A percentile compares a stretch with the other conserved stretches of the same genome.
These are phyloP conservation scores for Stenotaenia linearis DNA, from an alignment of 2,888 invertebrate species.

Conservation along the genomic window DNA sequence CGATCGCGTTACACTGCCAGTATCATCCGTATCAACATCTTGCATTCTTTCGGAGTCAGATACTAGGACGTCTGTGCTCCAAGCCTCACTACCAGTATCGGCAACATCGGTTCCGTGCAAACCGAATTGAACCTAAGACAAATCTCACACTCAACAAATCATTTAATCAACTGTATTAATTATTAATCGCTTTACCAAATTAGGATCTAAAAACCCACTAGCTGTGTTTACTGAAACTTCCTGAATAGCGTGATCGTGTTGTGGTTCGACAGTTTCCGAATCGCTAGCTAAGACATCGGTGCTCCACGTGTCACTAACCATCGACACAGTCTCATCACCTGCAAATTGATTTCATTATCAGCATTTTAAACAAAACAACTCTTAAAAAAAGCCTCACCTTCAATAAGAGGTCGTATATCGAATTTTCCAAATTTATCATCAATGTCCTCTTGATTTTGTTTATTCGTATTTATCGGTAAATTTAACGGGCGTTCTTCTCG, in stretches of 20 bases:
- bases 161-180: no score
- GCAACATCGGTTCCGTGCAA: constrained; percentile 58
- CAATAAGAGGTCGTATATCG: constrained; percentile 70
- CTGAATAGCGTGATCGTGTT: constrained; percentile 33
- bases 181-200: no score
- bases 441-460: constrained; percentile 87
- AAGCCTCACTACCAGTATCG: constrained; percentile 93
- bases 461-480: constrained; percentile 50
- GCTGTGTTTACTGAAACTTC: constrained; percentile 24
- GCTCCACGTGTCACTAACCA: constrained; percentile 98
- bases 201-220: constrained; percentile 24
- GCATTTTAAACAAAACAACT: not conserved
- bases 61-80: constrained; percentile 93
- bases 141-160: no score
- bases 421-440: constrained; percentile 99
- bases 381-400: constrained; percentile 45
- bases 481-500: constrained; percentile 41
- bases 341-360: not conserved
- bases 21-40: constrained; percentile 69
- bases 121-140: not conserved
- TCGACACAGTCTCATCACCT: constrained; percentile 91
- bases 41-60: constrained; percentile 88
- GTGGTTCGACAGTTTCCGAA: constrained; percentile 76
- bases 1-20: constrained; percentile 57
- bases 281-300: constrained; percentile 96